Evolutionary conservation across 1,140 invertebrate genomes (phyloP), one percentile per base, ranked within the genome.

Genomic region (Eubasilissa regina): DNA sequence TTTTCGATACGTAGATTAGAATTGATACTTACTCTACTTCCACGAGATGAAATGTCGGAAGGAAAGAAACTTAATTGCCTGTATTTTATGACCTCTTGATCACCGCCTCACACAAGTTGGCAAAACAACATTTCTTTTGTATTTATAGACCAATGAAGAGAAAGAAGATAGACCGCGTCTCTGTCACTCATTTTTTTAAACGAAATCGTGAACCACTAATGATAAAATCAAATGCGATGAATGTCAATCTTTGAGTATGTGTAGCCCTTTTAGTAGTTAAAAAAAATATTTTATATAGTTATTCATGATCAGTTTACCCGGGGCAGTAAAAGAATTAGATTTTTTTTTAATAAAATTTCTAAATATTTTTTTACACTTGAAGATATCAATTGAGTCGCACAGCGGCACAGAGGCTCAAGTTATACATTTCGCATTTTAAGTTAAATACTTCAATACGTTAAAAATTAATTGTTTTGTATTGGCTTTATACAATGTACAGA

Each of bases 191-290:
- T 58, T 58, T 58, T 35, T 35, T 21, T 58, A 58, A 15, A 15
- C 10, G 17, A 58, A 58, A 58, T 58, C 55, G 55, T 58, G 55
- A 19, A 58, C 13, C 17, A 15, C 21, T 58, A 19, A 15, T 58
- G 55, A 58, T 58, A 19, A 19, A 58, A 58, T 58, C 55, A 19
- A 15, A 15, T 10, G 0, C 55, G 15, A 21, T 15, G 55, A 58
- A 58, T 58, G 55, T 58, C 55, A 58, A 58, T 58, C 55, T 58
- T 58, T 58, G 15, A 21, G 21, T 21, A 58, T 58, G 55, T 58
- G 55, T 13, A 58, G 21, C 55, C 13, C 55, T 58, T 58, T 11
- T 58, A 58, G 12, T 17, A 58, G 17, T 15, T 21, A 58, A 15
- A 15, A 19, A 58, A 58, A 58, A 8, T 58, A 58, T 35, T 35